Percentiles rank a stretch among this genome's conserved stretches.
phyloP scores from a whole-genome alignment of 2,113 vertebrate species.

The Rana temporaria region DNA sequence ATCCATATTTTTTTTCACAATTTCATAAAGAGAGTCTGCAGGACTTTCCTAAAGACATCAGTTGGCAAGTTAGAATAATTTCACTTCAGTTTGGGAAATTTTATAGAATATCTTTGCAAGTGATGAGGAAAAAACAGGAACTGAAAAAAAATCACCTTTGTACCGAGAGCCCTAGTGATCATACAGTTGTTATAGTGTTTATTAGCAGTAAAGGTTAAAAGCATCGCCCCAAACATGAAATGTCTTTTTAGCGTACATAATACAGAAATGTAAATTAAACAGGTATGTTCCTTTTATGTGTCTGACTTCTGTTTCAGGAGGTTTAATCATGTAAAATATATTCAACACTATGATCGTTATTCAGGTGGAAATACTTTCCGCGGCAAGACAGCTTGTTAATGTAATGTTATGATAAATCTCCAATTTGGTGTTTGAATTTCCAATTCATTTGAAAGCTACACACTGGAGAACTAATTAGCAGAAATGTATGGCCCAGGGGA shows the following conservation, averaged over 20 bases:
- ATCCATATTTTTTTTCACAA: too few species aligned
- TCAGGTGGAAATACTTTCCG: conserved; percentile 20
- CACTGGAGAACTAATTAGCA: not conserved
- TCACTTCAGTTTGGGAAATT: too few species aligned
- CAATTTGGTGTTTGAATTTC: conserved; percentile 46
- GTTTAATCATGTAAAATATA: conserved; percentile 28
- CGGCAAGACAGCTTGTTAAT: conserved; percentile 45
- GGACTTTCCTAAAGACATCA: too few species aligned
- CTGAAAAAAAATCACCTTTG: not conserved
- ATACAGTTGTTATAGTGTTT: conserved; percentile 3
- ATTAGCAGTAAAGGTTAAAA: conserved; percentile 15
- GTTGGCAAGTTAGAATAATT: too few species aligned
- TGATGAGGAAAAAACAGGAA: not conserved
- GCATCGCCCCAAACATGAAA: conserved; percentile 36
- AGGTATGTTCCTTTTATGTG: conserved; percentile 43
- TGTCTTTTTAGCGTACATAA: not conserved
- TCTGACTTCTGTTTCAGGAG: not conserved
- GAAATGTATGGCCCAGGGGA: conserved; percentile 10
- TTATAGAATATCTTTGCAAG: too few species aligned
- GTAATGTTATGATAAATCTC: conserved; percentile 44
- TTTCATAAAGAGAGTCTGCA: too few species aligned
- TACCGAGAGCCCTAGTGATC: not conserved
- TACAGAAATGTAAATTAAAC: conserved; percentile 2
- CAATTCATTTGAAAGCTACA: conserved; percentile 41
- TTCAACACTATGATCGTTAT: conserved; percentile 40